Base-by-base conservation (phyloP, 2,888 invertebrate genomes). In the Euclidia mi region DNA sequence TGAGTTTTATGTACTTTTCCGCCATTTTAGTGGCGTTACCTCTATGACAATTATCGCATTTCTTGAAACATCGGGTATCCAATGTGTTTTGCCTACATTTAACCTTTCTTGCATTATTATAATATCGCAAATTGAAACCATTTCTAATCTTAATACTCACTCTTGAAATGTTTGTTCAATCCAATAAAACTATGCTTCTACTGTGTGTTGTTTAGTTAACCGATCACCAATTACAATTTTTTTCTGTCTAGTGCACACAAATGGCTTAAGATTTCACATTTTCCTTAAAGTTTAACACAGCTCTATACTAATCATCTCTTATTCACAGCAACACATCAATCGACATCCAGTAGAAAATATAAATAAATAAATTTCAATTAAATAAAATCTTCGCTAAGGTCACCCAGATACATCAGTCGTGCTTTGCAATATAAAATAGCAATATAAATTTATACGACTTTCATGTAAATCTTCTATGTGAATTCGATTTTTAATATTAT, bases 111-210 rank as follows among this genome's bases (percentile, higher is more conserved):
- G 20, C 4, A 25, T 25, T 25, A 6, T 25, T 25, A 20, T 20
- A 25, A 25, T 25, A 25, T 25, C 20, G 4, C 20, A 25, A 25
- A n/a, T n/a, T n/a, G n/a, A n/a, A 25, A 25, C 12, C 3, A 20
- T 40, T 20, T 41, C 4, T 2, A 20, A 1, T 17, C 12, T 17
- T 10, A 18, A 11, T 35, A 48, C 70, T 66, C 75, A 67, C 71
- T 71, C 71, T 71, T 71, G 29, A 67, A 71, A 66, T 49, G 43
- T 29, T 47, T 32, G 34, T 62, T 41, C 50, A 40, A 41, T 49
- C 17, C 1, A 14, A 57, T 48, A 14, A 25, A 45, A 55, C 40
- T 20, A 50, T 15, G 64, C 75, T 71, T 75, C 32, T 56, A 63
- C 38, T 56, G 12, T 52, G n/a, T 28, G 46, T n/a, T n/a, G n/a